phyloP scores from a whole-genome alignment of 2,888 invertebrate genomes.

The Apamea sordens region DNA sequence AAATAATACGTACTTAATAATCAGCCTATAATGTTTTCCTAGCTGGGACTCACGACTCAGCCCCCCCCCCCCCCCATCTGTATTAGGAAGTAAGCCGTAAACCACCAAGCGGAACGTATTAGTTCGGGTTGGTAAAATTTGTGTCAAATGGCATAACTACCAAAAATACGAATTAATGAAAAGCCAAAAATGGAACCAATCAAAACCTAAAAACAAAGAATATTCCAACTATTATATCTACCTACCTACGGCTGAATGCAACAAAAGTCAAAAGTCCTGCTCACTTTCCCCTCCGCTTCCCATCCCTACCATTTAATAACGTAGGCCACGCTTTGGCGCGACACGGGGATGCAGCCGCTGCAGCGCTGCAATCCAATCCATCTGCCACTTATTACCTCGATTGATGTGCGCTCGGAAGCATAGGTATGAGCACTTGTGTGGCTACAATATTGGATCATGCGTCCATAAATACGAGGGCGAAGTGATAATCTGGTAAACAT shows the following conservation, averaged over 20 bases:
- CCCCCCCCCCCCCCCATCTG: too few species aligned
- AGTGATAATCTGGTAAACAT: too few species aligned
- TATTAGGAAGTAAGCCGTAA: neutral
- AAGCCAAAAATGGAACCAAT: neutral
- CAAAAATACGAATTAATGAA: neutral
- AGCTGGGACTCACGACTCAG: neutral
- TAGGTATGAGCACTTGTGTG: neutral
- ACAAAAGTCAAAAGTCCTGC: neutral
- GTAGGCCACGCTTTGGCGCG: slow-evolving; percentile 36
- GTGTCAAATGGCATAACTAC: neutral
- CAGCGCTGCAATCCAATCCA: slow-evolving; percentile 43
- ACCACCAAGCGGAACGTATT: too few species aligned
- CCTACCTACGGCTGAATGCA: neutral
- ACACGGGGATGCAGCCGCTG: slow-evolving; percentile 24
- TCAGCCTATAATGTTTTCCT: neutral
- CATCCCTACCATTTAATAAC: slow-evolving; percentile 57
- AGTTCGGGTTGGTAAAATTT: neutral
- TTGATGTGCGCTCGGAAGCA: slow-evolving; percentile 22
- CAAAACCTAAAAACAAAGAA: neutral
- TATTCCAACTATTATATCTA: neutral
- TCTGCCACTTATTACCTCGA: slow-evolving; percentile 56
- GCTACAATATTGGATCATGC: neutral
- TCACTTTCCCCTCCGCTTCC: neutral
- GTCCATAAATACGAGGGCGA: neutral
- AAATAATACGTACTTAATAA: neutral